These are phyloP conservation scores for Actias luna DNA, from an alignment of 2,888 invertebrate genomes.

Conservation along the genomic window DNA sequence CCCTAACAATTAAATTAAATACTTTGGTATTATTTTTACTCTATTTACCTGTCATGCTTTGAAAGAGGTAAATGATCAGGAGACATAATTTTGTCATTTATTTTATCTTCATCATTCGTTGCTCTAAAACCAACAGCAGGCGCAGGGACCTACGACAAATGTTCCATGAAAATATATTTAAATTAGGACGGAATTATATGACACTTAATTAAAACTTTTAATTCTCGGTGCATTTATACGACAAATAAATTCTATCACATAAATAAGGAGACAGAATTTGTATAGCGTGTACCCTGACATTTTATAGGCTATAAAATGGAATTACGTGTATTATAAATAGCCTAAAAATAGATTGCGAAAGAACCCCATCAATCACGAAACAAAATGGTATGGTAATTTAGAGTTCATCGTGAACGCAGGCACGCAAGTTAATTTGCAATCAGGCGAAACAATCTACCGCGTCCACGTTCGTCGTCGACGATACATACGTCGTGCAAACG, in stretches of 20 bases:
- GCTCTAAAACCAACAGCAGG: constrained; percentile 50
- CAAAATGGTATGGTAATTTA: constrained; percentile 32
- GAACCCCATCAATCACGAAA: constrained; percentile 31
- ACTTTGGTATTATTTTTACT: neutral
- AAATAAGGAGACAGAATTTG: neutral
- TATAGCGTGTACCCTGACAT: constrained; percentile 12
- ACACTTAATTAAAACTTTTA: neutral
- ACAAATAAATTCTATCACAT: neutral
- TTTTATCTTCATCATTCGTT: constrained; percentile 26
- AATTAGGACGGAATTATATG: neutral
- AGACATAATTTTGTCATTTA: constrained; percentile 10
- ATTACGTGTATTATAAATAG: constrained; percentile 18
- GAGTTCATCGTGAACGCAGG: constrained; percentile 39
- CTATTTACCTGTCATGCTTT: constrained; percentile 26
- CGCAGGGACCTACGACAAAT: constrained; percentile 59
- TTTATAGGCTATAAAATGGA: constrained; percentile 19
- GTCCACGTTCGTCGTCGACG: constrained; percentile 19
- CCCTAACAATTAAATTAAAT: neutral
- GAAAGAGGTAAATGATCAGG: constrained; percentile 9
- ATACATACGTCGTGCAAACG: neutral
- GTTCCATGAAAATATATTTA: too few species aligned
- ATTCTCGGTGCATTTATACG: neutral
- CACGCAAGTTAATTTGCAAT: constrained; percentile 43
- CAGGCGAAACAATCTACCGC: constrained; percentile 38
- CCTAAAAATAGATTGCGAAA: constrained; percentile 24